Evolutionary conservation across 2,888 invertebrate species (phyloP).

Genomic region (Diloba caeruleocephala): DNA sequence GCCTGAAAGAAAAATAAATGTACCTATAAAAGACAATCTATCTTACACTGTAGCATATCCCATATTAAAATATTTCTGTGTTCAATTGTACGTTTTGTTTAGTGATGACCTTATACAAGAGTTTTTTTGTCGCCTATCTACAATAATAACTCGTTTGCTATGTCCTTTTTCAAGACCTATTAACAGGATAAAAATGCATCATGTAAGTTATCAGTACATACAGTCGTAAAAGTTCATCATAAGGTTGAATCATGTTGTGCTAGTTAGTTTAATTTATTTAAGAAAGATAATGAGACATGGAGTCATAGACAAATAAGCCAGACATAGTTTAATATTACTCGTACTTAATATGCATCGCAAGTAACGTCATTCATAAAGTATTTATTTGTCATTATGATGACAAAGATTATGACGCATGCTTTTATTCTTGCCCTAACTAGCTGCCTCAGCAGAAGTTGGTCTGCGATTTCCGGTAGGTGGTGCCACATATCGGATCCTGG

Average conservation of each 20-base stretch:
- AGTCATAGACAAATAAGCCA: slow-evolving; percentile 5
- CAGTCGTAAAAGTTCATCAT: slow-evolving; percentile 14
- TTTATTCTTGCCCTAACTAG: no score
- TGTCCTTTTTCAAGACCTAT: slow-evolving; percentile 7
- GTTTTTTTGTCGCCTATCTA: not conserved
- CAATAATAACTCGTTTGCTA: slow-evolving; percentile 13
- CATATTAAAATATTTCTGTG: not conserved
- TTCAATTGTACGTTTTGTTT: not conserved
- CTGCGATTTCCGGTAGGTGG: no score
- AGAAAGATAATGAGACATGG: slow-evolving; percentile 15
- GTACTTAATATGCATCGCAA: no score
- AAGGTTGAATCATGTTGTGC: slow-evolving; percentile 25
- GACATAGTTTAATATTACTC: no score
- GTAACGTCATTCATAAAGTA: no score
- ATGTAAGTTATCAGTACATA: slow-evolving; percentile 6
- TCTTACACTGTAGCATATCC: no score
- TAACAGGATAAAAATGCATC: not conserved
- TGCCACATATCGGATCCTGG: no score
- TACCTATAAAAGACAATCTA: no score
- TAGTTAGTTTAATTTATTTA: slow-evolving; percentile 22
- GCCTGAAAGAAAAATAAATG: no score
- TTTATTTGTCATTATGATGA: no score
- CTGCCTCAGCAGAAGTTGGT: no score
- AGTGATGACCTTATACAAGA: slow-evolving; percentile 11
- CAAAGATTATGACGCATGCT: no score